Percentiles rank a stretch among this genome's conserved stretches.
These are phyloP conservation scores for Pseudomugil tenellus DNA, from an alignment of 2,797 vertebrate genomes.

Conservation along the genomic window DNA sequence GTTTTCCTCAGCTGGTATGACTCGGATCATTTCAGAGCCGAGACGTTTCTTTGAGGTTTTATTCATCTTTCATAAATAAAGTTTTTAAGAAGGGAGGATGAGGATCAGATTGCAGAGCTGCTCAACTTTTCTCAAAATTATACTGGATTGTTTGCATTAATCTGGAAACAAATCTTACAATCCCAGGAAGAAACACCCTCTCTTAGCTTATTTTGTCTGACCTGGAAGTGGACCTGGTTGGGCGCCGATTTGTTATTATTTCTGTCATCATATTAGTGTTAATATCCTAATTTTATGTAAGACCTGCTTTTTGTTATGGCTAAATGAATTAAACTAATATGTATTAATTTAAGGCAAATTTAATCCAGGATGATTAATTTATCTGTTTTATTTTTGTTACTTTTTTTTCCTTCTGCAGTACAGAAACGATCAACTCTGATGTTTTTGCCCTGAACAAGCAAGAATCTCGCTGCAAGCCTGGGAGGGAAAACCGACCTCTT, in stretches of 20 bases:
- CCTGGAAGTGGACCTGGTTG: too few relatives aligned
- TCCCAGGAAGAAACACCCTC: constrained; percentile 39
- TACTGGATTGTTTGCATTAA: constrained; percentile 2
- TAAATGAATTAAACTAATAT: not conserved
- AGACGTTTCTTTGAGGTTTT: not conserved
- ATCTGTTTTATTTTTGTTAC: too few relatives aligned
- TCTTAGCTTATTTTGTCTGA: not conserved
- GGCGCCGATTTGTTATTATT: not conserved
- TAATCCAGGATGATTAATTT: too few relatives aligned
- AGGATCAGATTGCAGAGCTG: not conserved
- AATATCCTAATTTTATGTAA: not conserved
- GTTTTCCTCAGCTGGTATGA: constrained; percentile 5
- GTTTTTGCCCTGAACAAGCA: not conserved
- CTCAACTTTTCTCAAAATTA: not conserved
- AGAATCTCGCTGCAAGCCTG: too few relatives aligned
- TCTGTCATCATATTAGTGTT: not conserved
- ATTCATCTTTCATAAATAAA: not conserved
- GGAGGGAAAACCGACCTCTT: not conserved
- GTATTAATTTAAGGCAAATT: not conserved
- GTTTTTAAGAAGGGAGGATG: not conserved
- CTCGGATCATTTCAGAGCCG: not conserved
- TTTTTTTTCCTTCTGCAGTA: not conserved
- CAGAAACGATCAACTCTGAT: not conserved
- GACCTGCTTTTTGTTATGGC: not conserved
- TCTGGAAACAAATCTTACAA: constrained; percentile 24